Evolutionary conservation across 2,888 invertebrate species (phyloP).

Genomic region (Watsonalla binaria): DNA sequence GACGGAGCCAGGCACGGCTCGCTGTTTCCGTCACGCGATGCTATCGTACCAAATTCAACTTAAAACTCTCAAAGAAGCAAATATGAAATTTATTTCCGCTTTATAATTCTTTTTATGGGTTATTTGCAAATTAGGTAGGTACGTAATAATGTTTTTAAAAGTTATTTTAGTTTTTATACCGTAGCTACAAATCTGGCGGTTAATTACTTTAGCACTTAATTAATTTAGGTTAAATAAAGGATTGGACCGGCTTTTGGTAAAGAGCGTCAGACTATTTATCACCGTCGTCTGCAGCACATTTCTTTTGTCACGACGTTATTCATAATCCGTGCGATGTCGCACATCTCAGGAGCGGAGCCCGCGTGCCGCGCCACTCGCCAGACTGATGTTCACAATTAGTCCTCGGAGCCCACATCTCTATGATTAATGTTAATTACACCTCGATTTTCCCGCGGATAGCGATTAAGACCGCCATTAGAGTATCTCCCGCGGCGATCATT

Average conservation of each 20-base stretch:
- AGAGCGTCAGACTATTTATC: slow-evolving; percentile 43
- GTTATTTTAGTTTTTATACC: too few species aligned
- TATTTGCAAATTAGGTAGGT: too few species aligned
- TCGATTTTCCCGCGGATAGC: slow-evolving; percentile 56
- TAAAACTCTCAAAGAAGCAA: slow-evolving; percentile 35
- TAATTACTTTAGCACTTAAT: slow-evolving; percentile 20
- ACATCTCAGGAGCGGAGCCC: slow-evolving; percentile 23
- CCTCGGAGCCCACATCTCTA: slow-evolving; percentile 53
- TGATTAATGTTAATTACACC: slow-evolving; percentile 73
- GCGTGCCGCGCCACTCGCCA: slow-evolving; percentile 18
- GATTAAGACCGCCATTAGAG: slow-evolving; percentile 61
- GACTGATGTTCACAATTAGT: slow-evolving; percentile 62
- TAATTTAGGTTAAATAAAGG: slow-evolving; percentile 33
- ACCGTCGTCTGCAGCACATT: slow-evolving; percentile 47
- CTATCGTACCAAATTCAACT: slow-evolving; percentile 40
- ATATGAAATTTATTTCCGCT: not conserved
- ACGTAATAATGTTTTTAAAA: too few species aligned
- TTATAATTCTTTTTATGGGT: not conserved
- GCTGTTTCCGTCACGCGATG: slow-evolving; percentile 59
- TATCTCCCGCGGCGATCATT: slow-evolving; percentile 57
- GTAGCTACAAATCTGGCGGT: too few species aligned
- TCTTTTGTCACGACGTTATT: slow-evolving; percentile 52
- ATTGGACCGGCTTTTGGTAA: slow-evolving; percentile 28
- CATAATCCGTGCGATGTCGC: slow-evolving; percentile 31
- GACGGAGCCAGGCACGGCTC: slow-evolving; percentile 54